Evolutionary conservation across 2,888 invertebrate genomes (phyloP), one percentile per base, ranked within the genome.

Genomic region (Aelia acuminata): DNA sequence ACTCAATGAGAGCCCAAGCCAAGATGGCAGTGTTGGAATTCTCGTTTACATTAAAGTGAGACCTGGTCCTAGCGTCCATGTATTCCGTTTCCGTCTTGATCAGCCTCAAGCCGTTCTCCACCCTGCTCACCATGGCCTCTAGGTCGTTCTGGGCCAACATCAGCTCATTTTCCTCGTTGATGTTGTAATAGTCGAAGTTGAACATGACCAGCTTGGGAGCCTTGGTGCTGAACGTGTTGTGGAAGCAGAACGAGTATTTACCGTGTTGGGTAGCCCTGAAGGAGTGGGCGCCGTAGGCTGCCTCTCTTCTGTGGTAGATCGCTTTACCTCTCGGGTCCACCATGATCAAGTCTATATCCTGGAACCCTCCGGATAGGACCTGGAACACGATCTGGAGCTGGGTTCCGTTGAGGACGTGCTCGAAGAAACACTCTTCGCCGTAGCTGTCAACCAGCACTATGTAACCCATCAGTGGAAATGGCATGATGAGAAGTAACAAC

Each of bases 351-450:
- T 80, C 80, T 22, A 80, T 47, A n/a, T 80, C 80, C n/a, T 7
- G 43, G 80, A 80, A 80, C 3, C 80, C 80, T 80, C 80, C 80
- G 1, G 13, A 22, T 1, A 80, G 22, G 3, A 80, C 80, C 5
- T 80, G 80, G 80, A 80, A 80, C 1, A 47, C 43, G 2, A 80
- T 22, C 43, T 47, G 43, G n/a, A 80, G n/a, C 3, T 47, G 22
- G 80, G 80, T 80, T 0, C 80, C 80, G 43, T 80, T 80, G 22
- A 43, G 39, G 43, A 80, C 80, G 10, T 80, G 80, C 15, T 80
- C 80, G 43, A 80, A 80, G n/a, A 80, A 80, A 43, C 80, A 80
- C 2, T 80, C 80, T 43, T 80, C 80, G 10, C 80, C 80, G 47
- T 80, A 80, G 43, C 80, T 80, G 80, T 80, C 80, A 1, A 80